Evolutionary conservation across 2,888 invertebrate species (phyloP).

Genomic region (Synergus japonicus): DNA sequence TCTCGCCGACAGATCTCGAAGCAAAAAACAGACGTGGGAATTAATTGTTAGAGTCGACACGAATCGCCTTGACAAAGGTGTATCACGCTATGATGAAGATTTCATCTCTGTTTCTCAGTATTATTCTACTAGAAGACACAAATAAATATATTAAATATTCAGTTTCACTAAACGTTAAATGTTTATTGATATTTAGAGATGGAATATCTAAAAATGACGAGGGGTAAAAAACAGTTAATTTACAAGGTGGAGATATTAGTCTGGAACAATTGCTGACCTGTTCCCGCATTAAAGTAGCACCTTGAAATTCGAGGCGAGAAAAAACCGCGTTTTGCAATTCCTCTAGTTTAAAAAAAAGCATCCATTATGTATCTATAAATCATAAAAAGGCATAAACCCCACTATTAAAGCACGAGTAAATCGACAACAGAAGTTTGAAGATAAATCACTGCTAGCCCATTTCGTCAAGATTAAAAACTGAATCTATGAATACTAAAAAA

Average conservation of each 20-base stretch:
- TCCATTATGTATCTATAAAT: not conserved
- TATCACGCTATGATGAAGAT: slow-evolving; percentile 21
- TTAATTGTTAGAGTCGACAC: slow-evolving; percentile 31
- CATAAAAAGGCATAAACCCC: not conserved
- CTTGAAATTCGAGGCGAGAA: not conserved
- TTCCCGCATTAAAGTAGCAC: not conserved
- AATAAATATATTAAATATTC: no score
- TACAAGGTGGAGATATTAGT: not conserved
- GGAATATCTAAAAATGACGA: no score
- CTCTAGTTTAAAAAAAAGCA: not conserved
- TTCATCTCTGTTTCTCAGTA: slow-evolving; percentile 25
- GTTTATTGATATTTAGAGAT: no score
- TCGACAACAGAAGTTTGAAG: not conserved
- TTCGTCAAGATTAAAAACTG: not conserved
- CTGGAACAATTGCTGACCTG: no score
- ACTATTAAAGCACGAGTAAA: slow-evolving; percentile 2
- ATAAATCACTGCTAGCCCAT: slow-evolving; percentile 9
- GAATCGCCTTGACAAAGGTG: not conserved
- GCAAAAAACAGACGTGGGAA: slow-evolving; percentile 38
- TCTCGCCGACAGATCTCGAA: slow-evolving; percentile 39
- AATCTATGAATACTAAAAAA: slow-evolving; percentile 7
- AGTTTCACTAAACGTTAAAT: no score
- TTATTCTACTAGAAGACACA: not conserved
- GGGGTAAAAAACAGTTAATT: no score
- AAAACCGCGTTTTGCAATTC: not conserved